Evolutionary conservation across 2,113 vertebrate genomes (phyloP).

Genomic region (Vanacampus margaritifer): DNA sequence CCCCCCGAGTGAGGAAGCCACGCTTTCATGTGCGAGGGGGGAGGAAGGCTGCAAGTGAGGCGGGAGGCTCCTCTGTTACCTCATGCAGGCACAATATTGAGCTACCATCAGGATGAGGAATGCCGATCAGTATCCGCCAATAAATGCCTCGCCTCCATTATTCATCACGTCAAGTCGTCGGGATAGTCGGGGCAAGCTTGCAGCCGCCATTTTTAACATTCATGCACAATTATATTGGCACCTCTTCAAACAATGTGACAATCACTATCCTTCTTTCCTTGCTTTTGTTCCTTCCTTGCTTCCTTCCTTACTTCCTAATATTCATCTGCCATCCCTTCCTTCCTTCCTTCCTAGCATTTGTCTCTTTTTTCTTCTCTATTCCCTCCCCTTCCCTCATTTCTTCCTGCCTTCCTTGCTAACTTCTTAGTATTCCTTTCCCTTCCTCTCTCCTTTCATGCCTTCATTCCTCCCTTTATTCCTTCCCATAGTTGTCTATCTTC

Average conservation of each 20-base stretch:
- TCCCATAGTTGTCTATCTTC: background rate
- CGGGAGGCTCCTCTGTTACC: constrained; percentile 46
- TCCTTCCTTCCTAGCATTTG: too few relatives aligned
- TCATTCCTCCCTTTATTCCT: background rate
- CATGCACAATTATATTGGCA: background rate
- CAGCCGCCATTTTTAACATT: constrained; percentile 27
- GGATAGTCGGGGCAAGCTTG: constrained; percentile 10
- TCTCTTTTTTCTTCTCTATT: too few relatives aligned
- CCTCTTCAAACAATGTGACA: constrained; percentile 30
- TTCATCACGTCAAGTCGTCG: constrained; percentile 26
- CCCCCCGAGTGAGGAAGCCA: constrained; percentile 64
- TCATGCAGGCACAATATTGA: constrained; percentile 48
- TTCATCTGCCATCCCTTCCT: background rate
- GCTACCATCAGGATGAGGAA: background rate
- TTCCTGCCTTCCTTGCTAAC: too few relatives aligned
- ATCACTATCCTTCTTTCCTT: constrained; percentile 6
- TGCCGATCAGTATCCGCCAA: background rate
- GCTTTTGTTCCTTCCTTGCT: background rate
- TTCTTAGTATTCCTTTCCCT: background rate
- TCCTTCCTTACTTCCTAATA: constrained; percentile 3
- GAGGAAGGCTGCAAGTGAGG: constrained; percentile 18
- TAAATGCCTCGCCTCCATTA: constrained; percentile 3
- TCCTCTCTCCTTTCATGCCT: background rate
- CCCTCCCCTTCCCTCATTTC: background rate
- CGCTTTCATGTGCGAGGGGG: constrained; percentile 55